A percentile compares a stretch with the other conserved stretches of the same genome.
These are phyloP conservation scores for Harpagus bidentatus DNA, from an alignment of 2,113 vertebrate species.

Conservation along the genomic window DNA sequence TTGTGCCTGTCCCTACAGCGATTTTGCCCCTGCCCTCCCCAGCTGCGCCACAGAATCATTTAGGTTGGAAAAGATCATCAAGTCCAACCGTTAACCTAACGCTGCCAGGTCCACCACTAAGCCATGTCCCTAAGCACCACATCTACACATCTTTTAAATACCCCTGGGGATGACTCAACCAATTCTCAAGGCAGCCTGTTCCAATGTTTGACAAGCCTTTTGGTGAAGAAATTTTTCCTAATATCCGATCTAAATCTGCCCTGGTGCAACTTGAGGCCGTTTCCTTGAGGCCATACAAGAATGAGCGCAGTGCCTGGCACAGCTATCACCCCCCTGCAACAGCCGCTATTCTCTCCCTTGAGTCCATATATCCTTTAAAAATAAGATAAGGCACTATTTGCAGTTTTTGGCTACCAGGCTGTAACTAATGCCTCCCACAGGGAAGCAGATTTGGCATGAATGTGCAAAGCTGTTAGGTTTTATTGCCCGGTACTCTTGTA, in stretches of 20 bases:
- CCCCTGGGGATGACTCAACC: neutral
- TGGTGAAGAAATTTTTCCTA: neutral
- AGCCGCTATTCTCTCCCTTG: neutral
- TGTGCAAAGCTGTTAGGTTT: neutral
- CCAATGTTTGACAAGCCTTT: neutral
- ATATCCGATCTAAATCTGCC: neutral
- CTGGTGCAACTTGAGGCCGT: accelerated
- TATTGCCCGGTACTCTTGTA: neutral
- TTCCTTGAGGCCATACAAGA: neutral
- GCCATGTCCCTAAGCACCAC: neutral
- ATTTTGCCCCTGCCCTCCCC: neutral
- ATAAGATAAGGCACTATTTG: neutral
- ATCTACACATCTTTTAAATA: accelerated
- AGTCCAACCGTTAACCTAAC: accelerated
- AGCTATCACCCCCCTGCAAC: accelerated
- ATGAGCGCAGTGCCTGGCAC: accelerated
- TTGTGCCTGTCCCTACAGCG: neutral
- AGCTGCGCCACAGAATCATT: neutral
- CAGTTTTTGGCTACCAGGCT: neutral
- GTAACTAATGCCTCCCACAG: neutral
- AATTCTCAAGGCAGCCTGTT: neutral
- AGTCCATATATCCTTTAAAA: neutral
- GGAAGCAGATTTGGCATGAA: neutral
- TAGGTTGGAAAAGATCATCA: accelerated
- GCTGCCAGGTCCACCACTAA: neutral